Percentiles rank a stretch among this genome's conserved stretches.
These are phyloP conservation scores for Hippocampus zosterae DNA, from an alignment of 2,113 vertebrate species.

Conservation along the genomic window DNA sequence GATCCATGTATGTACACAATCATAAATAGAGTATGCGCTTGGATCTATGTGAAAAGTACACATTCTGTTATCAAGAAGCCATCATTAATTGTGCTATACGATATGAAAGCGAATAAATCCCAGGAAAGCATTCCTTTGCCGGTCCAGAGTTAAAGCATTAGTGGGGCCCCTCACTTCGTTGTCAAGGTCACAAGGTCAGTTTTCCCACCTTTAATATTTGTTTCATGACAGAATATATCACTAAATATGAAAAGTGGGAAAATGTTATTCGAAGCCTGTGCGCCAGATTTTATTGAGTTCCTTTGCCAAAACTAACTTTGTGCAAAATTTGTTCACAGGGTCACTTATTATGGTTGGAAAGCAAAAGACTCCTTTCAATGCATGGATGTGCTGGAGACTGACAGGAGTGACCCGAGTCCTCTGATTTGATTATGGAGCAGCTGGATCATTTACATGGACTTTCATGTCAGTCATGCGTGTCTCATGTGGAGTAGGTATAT, in stretches of 20 bases:
- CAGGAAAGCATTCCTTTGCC: neutral
- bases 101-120: neutral
- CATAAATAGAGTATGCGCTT: neutral
- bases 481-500: neutral
- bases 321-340: constrained; percentile 10
- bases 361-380: constrained; percentile 22
- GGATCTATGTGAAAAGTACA: neutral
- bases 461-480: neutral
- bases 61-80: neutral
- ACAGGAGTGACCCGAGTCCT: constrained; percentile 14
- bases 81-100: neutral
- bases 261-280: constrained; percentile 27
- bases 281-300: constrained; percentile 2
- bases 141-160: neutral
- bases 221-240: neutral
- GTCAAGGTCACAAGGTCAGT: constrained; percentile 11
- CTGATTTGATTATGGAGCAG: constrained; percentile 9
- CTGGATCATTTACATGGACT: constrained; percentile 13
- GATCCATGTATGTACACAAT: neutral
- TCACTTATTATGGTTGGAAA: constrained; percentile 16
- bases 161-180: neutral
- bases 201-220: constrained; percentile 30
- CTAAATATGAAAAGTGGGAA: constrained; percentile 19
- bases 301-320: constrained; percentile 32
- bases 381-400: constrained; percentile 6